Evolutionary conservation across 2,888 invertebrate species (phyloP), one percentile per base, ranked within the genome.

Genomic region (Idaea biselata): DNA sequence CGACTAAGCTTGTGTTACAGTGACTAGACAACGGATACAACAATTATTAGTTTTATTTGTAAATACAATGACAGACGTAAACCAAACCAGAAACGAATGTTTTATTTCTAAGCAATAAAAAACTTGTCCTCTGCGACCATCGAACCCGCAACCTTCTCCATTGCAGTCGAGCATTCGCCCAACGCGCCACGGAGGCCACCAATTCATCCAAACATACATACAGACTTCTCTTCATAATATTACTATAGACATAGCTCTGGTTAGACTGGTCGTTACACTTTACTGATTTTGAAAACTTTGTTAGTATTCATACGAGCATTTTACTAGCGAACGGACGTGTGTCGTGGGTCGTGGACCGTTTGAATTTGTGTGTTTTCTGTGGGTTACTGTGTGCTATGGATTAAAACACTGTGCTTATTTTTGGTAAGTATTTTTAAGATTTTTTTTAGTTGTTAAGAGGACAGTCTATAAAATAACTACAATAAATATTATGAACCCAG

Each of bases 301-400:
- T 86, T 87, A 73, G 85, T 87, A 90, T 88, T 90, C 88, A 82
- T 77, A 82, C 83, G 85, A 79, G 84, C 80, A 81, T 82, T 77
- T 80, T 75, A 78, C 71, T 74, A 73, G 67, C 31, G 64, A 60
- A 62, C 67, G 60, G 81, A 74, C 83, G 82, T 77, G 62, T 63
- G 54, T 58, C 56, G 53, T 61, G 61, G 58, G 54, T 58, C 56
- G 53, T 61, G 61, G 58, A 62, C 66, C 62, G 25, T 61, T 64
- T 59, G 61, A 64, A 63, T 59, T 65, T 59, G 31, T 59, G 63
- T 60, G 62, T 60, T 32, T 44, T 60, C 59, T 69, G 62, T 62
- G 63, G 61, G 63, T 32, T 53, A 55, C 55, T 31, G 59, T 60
- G 54, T 44, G 44, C 14, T 44, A 44, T 44, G 44, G 25, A 14